A percentile compares a stretch with the other conserved stretches of the same genome.
phyloP scores from a whole-genome alignment of 2,797 vertebrate species.

The Carapus acus region DNA sequence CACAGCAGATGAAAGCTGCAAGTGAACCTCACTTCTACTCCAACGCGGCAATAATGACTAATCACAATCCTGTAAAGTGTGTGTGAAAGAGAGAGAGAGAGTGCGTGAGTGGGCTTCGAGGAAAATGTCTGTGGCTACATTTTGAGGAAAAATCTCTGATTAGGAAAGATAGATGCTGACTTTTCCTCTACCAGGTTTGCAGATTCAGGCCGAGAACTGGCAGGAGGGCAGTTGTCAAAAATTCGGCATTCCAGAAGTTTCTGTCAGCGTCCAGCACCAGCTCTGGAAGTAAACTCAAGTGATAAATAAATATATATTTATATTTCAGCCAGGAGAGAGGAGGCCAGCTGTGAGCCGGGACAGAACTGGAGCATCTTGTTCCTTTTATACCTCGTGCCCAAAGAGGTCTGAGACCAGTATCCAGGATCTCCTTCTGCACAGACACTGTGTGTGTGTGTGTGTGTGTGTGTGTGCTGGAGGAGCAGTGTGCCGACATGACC shows the following conservation, averaged over 20 bases:
- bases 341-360: slow-evolving; percentile 63
- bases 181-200: too few relatives aligned
- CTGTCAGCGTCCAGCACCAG: slow-evolving; percentile 45
- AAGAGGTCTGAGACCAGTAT: slow-evolving; percentile 51
- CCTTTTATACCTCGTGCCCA: slow-evolving; percentile 59
- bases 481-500: slow-evolving; percentile 47
- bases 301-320: slow-evolving; percentile 59
- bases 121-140: too few relatives aligned
- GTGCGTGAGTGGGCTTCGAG: too few relatives aligned
- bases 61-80: too few relatives aligned
- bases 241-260: slow-evolving; percentile 36
- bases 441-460: slow-evolving; percentile 44
- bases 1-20: too few relatives aligned
- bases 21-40: too few relatives aligned
- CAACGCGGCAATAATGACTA: too few relatives aligned
- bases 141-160: too few relatives aligned
- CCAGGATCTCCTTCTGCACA: slow-evolving; percentile 46
- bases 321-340: slow-evolving; percentile 49
- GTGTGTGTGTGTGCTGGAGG: slow-evolving; percentile 31
- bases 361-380: slow-evolving; percentile 75
- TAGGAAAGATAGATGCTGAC: too few relatives aligned
- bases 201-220: slow-evolving; percentile 14
- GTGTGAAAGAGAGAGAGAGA: too few relatives aligned
- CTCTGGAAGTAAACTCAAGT: slow-evolving; percentile 52
- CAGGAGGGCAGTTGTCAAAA: slow-evolving; percentile 28